Evolutionary conservation across 2,113 vertebrate genomes (phyloP).

Genomic region (Ceyx melanurus): DNA sequence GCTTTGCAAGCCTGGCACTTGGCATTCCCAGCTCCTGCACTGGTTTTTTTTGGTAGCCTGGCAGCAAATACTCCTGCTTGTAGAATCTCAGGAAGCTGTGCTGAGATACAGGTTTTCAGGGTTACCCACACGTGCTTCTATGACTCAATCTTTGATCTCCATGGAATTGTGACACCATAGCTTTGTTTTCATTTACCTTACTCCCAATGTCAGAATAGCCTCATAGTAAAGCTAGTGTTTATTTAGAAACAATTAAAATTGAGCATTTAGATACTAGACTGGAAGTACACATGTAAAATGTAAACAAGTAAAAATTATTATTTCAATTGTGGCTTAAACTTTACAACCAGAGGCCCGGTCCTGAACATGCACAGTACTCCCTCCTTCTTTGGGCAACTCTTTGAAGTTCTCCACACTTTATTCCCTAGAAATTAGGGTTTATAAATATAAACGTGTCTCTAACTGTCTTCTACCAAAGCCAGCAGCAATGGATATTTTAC

Average conservation of each 20-base stretch:
- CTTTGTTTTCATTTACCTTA: background rate
- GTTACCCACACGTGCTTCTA: accelerated
- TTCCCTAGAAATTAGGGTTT: constrained; percentile 27
- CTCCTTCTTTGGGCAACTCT: background rate
- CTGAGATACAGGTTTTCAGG: background rate
- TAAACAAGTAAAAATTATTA: background rate
- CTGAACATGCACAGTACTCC: background rate
- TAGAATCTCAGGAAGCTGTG: background rate
- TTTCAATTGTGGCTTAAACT: background rate
- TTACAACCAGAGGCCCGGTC: background rate
- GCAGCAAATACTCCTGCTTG: background rate
- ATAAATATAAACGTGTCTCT: background rate
- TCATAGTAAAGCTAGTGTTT: background rate
- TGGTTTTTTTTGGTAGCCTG: background rate
- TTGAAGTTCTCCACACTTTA: background rate
- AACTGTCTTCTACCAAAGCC: constrained; percentile 33
- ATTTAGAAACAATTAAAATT: background rate
- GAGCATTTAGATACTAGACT: background rate
- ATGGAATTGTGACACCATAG: background rate
- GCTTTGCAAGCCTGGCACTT: background rate
- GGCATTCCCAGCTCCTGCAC: background rate
- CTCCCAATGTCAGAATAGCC: background rate
- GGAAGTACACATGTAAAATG: background rate
- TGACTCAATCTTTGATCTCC: background rate
- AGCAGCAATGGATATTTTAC: constrained; percentile 45